Conservation (phyloP, 2,113 vertebrate species). For the Serinus canaria region DNA sequence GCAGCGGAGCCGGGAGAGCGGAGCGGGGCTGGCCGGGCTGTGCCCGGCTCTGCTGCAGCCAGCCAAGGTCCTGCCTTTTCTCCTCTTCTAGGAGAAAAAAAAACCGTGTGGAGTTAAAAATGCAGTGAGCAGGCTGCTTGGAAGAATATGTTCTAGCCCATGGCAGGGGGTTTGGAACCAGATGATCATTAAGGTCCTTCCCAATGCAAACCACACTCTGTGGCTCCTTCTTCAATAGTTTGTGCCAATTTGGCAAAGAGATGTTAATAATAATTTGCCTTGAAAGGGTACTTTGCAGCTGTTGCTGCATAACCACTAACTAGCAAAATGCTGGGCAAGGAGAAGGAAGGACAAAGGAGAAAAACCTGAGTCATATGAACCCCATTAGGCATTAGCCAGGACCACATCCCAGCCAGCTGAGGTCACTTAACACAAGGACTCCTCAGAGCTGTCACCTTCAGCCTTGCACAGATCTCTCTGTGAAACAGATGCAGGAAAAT, state of each 20-base stretch:
- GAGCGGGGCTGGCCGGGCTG: neutral
- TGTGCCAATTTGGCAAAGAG: neutral
- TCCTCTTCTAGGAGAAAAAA: accelerated
- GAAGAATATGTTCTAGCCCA: neutral
- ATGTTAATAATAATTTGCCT: neutral
- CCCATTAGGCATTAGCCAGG: neutral
- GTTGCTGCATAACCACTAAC: conserved; percentile 13
- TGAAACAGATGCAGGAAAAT: neutral
- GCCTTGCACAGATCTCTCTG: neutral
- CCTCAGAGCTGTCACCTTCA: conserved; percentile 19
- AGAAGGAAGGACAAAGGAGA: conserved; percentile 39
- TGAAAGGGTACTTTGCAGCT: neutral
- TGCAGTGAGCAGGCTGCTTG: neutral
- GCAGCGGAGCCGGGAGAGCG: neutral
- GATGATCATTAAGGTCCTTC: neutral
- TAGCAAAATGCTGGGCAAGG: conserved; percentile 20
- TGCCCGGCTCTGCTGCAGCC: neutral
- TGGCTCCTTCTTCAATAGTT: neutral
- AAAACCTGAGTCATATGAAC: conserved; percentile 58
- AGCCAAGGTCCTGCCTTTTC: neutral
- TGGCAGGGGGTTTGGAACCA: neutral
- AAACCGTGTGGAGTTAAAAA: accelerated
- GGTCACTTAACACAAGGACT: neutral
- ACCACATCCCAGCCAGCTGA: conserved; percentile 15
- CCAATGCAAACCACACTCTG: neutral